These are phyloP conservation scores for Bombus confusus DNA, from an alignment of 1,140 invertebrate species.

Conservation along the genomic window DNA sequence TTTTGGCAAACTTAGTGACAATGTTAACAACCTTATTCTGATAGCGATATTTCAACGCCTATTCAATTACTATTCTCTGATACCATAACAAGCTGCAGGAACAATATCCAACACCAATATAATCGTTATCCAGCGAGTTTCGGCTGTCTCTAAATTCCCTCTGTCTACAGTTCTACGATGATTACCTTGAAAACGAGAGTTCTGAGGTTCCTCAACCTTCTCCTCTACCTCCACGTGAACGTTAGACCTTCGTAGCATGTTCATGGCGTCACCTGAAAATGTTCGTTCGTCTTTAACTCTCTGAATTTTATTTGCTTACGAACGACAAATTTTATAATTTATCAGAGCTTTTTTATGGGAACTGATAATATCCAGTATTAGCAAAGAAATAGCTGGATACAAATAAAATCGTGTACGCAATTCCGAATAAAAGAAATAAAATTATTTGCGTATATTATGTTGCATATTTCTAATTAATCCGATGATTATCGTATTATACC, in stretches of 20 bases:
- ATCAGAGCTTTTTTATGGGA: not conserved
- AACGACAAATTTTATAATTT: not conserved
- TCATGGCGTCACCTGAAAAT: constrained; percentile 71
- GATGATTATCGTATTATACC: too few species aligned
- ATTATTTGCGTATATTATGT: not conserved
- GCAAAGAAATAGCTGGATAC: too few species aligned
- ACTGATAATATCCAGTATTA: too few species aligned
- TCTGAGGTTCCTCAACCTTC: constrained; percentile 24
- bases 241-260: constrained; percentile 69
- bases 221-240: constrained; percentile 40
- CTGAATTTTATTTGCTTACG: not conserved
- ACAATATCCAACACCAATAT: not conserved
- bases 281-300: not conserved
- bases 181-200: constrained; percentile 55
- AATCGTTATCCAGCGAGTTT: not conserved
- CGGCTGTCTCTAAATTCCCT: not conserved
- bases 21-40: not conserved
- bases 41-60: not conserved
- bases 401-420: too few species aligned
- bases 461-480: too few species aligned
- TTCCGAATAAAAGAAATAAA: too few species aligned
- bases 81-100: not conserved
- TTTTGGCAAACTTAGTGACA: not conserved
- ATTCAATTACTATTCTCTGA: not conserved
- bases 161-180: not conserved